Evolutionary conservation across 2,113 vertebrate species (phyloP).

Genomic region (Falcunculus frontatus): DNA sequence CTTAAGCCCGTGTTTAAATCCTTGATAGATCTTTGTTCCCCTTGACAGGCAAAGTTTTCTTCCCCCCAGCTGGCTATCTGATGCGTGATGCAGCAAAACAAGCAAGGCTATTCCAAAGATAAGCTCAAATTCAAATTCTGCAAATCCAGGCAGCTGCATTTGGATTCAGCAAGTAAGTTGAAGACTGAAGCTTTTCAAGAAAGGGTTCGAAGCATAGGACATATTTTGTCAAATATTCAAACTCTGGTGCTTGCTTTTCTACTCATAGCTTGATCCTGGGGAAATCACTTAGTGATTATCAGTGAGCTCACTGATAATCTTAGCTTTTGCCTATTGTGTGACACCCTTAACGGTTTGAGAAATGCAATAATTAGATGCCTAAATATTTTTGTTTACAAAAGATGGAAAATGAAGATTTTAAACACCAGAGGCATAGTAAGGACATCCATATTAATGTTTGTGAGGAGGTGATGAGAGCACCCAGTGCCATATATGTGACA

Average conservation of each 20-base stretch:
- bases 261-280: background rate
- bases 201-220: background rate
- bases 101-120: background rate
- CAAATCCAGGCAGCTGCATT: background rate
- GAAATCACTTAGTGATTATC: background rate
- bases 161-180: background rate
- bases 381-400: background rate
- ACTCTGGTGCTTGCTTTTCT: background rate
- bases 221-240: background rate
- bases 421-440: background rate
- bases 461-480: accelerated
- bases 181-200: background rate
- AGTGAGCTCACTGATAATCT: background rate
- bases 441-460: background rate
- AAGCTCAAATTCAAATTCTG: background rate
- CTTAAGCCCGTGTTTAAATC: background rate
- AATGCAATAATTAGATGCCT: background rate
- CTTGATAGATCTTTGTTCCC: background rate
- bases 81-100: background rate
- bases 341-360: background rate
- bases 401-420: background rate
- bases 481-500: background rate
- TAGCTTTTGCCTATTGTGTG: background rate
- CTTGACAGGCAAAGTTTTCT: background rate
- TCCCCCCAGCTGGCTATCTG: accelerated